Evolutionary conservation across 2,888 invertebrate genomes (phyloP).

Genomic region (Drosophila atripex): DNA sequence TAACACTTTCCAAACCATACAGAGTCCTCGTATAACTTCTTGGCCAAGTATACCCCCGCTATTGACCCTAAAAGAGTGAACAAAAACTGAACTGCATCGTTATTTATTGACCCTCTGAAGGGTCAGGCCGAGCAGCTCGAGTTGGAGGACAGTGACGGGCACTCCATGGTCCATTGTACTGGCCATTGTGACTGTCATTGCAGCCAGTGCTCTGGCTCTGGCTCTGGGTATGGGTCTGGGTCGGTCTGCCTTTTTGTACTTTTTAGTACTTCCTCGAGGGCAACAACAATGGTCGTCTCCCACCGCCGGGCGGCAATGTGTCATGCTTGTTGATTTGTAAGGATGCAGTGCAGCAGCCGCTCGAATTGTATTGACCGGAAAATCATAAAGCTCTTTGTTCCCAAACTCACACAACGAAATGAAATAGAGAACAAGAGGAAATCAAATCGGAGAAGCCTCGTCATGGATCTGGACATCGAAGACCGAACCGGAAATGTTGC

Average conservation of each 20-base stretch:
- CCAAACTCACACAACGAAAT: background rate
- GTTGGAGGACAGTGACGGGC: conserved; percentile 17
- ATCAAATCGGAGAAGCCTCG: conserved; percentile 46
- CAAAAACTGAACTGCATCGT: conserved; percentile 31
- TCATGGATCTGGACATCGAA: conserved; percentile 55
- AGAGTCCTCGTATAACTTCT: background rate
- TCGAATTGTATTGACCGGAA: conserved; percentile 79
- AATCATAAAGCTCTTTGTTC: conserved; percentile 79
- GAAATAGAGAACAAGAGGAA: conserved; percentile 47
- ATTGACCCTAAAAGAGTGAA: background rate
- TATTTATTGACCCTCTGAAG: conserved; percentile 65
- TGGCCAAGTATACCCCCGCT: conserved; percentile 5
- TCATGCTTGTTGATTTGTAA: conserved; percentile 81
- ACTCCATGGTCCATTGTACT: conserved; percentile 27
- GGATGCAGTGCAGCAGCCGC: conserved; percentile 61
- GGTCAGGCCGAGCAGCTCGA: background rate
- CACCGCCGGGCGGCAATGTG: conserved; percentile 62
- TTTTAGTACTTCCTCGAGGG: conserved; percentile 67
- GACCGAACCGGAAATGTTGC: conserved; percentile 68
- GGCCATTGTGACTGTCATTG: conserved; percentile 31
- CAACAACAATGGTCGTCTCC: conserved; percentile 13
- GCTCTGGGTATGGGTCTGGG: background rate
- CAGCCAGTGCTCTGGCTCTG: background rate
- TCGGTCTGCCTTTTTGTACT: conserved; percentile 11
- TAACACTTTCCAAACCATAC: background rate